Conservation (phyloP, 92 coral and sea anemone genomes). For the Umimayanthus chanpuru region DNA sequence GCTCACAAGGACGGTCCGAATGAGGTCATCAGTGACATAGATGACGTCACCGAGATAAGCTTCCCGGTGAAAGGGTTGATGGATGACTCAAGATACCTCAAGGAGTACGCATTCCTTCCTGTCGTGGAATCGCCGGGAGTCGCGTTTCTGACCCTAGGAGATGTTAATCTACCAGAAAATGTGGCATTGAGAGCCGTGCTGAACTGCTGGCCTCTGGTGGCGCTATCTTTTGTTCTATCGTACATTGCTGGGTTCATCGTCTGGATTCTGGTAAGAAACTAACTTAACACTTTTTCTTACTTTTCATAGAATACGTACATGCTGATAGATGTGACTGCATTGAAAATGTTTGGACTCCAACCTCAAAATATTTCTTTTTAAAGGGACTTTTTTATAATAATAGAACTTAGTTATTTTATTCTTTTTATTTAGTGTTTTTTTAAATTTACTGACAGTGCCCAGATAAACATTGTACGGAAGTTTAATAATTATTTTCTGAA, state of each 20-base stretch:
- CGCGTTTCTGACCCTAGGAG: constrained; percentile 47
- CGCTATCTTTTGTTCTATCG: constrained; percentile 20
- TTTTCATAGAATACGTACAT: not conserved
- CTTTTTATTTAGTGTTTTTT: no score
- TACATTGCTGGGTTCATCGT: constrained; percentile 32
- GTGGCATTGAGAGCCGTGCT: constrained; percentile 8
- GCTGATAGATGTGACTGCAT: no score
- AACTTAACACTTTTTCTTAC: not conserved
- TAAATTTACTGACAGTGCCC: no score
- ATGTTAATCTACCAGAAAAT: constrained; percentile 1
- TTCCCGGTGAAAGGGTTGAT: constrained; percentile 59
- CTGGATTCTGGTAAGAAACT: constrained; percentile 50
- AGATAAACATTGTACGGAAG: no score
- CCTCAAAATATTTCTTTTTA: no score
- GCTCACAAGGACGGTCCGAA: constrained; percentile 31
- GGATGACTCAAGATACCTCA: constrained; percentile 40
- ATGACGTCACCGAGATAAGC: constrained; percentile 46
- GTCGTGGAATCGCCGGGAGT: constrained; percentile 63
- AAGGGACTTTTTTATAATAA: no score
- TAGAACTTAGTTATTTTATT: no score
- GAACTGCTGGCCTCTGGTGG: constrained; percentile 36
- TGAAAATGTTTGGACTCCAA: no score
- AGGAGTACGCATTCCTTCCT: constrained; percentile 54
- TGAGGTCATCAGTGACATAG: constrained; percentile 45
- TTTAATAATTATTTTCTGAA: no score